Conservation (phyloP, 2,888 invertebrate species). For the Dolichomitus sp. region DNA sequence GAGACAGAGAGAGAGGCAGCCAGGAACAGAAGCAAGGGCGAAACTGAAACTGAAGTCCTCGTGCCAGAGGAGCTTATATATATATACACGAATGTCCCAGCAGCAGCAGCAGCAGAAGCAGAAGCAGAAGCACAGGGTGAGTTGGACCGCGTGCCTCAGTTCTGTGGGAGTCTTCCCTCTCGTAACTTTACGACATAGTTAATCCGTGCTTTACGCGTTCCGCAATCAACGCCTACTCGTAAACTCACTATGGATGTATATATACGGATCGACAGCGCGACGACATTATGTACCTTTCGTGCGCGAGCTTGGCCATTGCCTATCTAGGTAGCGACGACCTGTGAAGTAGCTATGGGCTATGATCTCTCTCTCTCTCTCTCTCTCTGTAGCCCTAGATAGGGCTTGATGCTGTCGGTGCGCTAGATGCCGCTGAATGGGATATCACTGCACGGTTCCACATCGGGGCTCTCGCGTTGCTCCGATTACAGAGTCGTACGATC, state of each 20-base stretch:
- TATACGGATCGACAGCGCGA: conserved; percentile 55
- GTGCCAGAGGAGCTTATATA: neutral
- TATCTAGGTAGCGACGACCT: conserved; percentile 1
- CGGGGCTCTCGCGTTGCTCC: conserved; percentile 48
- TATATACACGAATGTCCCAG: too few species aligned
- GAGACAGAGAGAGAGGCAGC: neutral
- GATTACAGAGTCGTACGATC: conserved; percentile 61
- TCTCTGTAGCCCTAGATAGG: neutral
- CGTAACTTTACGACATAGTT: conserved; percentile 72
- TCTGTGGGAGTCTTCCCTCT: conserved; percentile 38
- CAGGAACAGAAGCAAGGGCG: neutral
- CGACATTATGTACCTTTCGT: conserved; percentile 52
- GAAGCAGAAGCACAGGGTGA: neutral
- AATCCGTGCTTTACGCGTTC: conserved; percentile 74
- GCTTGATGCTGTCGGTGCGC: conserved; percentile 14
- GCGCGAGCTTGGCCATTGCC: neutral
- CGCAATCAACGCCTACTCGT: conserved; percentile 71
- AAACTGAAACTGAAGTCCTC: neutral
- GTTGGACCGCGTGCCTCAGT: conserved; percentile 7
- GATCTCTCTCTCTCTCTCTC: too few species aligned
- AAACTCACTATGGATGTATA: conserved; percentile 50
- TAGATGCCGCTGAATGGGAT: conserved; percentile 42
- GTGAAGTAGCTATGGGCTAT: conserved; percentile 19
- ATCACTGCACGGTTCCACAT: conserved; percentile 44
- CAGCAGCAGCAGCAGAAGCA: neutral